Percentiles rank a stretch among this genome's conserved stretches.
Conservation (phyloP, 2,113 vertebrate species). For the Nibea albiflora region DNA sequence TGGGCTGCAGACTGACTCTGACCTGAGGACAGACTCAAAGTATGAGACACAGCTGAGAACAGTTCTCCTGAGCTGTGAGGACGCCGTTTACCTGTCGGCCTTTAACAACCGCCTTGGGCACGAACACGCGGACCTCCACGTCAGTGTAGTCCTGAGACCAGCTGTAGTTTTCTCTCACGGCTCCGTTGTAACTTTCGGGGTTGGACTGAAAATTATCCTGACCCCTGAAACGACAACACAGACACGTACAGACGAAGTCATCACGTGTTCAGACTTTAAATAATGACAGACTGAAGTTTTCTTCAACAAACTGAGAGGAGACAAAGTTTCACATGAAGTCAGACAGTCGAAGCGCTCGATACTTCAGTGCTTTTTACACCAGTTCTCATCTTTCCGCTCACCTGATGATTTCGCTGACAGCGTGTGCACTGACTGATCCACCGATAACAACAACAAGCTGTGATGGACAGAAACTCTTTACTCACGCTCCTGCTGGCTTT, state of each 20-base stretch:
- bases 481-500: conserved; percentile 45
- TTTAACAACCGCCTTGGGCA: conserved; percentile 89
- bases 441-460: not conserved
- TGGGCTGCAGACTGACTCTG: conserved; percentile 56
- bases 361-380: too few species aligned
- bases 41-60: not conserved
- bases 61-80: fast-evolving
- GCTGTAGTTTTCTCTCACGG: conserved; percentile 79
- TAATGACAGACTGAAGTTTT: too few species aligned
- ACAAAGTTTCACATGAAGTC: too few species aligned
- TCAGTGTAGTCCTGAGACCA: conserved; percentile 93
- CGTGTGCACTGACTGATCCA: not conserved
- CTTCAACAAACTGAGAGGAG: too few species aligned
- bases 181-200: conserved; percentile 96
- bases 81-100: conserved; percentile 90
- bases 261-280: too few species aligned
- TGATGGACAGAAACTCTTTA: not conserved
- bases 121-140: conserved; percentile 93
- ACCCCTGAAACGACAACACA: conserved; percentile 62
- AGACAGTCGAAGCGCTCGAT: too few species aligned
- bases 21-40: conserved; percentile 76
- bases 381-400: not conserved
- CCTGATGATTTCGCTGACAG: not conserved
- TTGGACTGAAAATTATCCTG: conserved; percentile 88
- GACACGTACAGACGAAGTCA: too few species aligned